Evolutionary conservation across 2,113 vertebrate species (phyloP), one percentile per base, ranked within the genome.

Genomic region (Dasypus novemcinctus): DNA sequence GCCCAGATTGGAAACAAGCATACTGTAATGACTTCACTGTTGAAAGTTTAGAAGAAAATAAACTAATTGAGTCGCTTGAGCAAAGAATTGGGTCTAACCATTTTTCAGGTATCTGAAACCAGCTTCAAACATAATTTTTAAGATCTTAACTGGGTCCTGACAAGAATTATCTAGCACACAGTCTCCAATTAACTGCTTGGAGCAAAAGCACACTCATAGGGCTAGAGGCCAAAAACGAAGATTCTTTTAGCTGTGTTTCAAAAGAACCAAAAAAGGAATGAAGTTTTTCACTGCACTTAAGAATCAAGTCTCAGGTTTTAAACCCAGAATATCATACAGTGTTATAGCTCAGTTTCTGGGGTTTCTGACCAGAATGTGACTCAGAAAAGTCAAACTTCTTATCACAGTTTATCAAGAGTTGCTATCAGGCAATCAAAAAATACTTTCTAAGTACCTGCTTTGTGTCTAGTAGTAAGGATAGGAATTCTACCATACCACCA

Each of bases 261-360:
- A 72, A 89, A 95, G 92, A 92, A 95, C 96, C 96, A 95, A 97
- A 97, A 97, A 96, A 96, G 95, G 96, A 93, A 79, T 89, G 90
- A 91, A 90, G 85, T 84, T 80, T 93, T 95, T 91, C 95, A 95
- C 2, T 64, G 66, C 69, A 59, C 54, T 93, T 83, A 71, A 74
- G 63, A 74, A 93, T 12, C 21, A 10, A 79, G 57, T 36, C 69
- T 75, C 31, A n/a, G 61, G 64, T 68, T 91, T 91, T 90, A 94
- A 95, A 43, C 78, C 81, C 63, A n/a, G 23, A 72, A 31, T 54
- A 61, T 15, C 38, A n/a, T 13, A 5, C 4, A 23, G n/a, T 64
- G 21, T 87, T 63, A 64, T 7, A 31, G 38, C 85, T 88, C 49
- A 46, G 36, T 57, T 59, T 72, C 91, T 66, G 38, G 18, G 27